Evolutionary conservation across 2,113 vertebrate genomes (phyloP).

Genomic region (Hiodon tergisus): DNA sequence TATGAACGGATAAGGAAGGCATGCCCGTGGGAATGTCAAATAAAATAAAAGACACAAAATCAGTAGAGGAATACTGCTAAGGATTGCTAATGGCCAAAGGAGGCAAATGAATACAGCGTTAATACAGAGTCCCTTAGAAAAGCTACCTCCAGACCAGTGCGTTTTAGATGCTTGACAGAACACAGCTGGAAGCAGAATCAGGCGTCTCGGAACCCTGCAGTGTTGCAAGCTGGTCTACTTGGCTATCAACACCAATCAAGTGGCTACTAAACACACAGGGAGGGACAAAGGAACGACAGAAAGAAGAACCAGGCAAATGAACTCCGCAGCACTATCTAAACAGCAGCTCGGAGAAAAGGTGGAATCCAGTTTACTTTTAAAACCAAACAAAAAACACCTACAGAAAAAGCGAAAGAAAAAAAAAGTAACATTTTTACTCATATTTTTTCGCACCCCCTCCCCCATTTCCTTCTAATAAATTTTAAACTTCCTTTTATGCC

Average conservation of each 20-base stretch:
- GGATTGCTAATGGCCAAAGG: too few relatives aligned
- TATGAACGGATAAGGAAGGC: too few relatives aligned
- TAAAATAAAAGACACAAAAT: too few relatives aligned
- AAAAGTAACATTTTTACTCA: slow-evolving; percentile 18
- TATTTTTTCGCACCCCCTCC: background rate
- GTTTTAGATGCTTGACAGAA: background rate
- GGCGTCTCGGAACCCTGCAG: slow-evolving; percentile 8
- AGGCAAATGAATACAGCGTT: too few relatives aligned
- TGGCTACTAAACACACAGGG: slow-evolving; percentile 5
- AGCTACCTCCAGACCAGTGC: too few relatives aligned
- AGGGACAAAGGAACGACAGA: background rate
- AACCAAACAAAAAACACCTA: slow-evolving; percentile 18
- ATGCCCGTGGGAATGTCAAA: too few relatives aligned
- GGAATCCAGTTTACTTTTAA: slow-evolving; percentile 24
- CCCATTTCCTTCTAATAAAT: slow-evolving; percentile 22
- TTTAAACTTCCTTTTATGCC: slow-evolving; percentile 21
- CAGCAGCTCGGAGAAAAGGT: slow-evolving; percentile 20
- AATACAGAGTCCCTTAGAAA: too few relatives aligned
- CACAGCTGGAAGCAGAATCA: background rate
- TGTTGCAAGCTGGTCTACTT: slow-evolving; percentile 11
- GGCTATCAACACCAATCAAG: slow-evolving; percentile 9
- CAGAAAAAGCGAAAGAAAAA: slow-evolving; percentile 4
- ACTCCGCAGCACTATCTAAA: slow-evolving; percentile 18
- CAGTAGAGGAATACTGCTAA: too few relatives aligned
- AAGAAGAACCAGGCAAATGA: slow-evolving; percentile 9